A percentile compares a stretch with the other conserved stretches of the same genome.
These are phyloP conservation scores for Enteromius radiatus DNA, from an alignment of 2,797 vertebrate genomes.

Conservation along the genomic window DNA sequence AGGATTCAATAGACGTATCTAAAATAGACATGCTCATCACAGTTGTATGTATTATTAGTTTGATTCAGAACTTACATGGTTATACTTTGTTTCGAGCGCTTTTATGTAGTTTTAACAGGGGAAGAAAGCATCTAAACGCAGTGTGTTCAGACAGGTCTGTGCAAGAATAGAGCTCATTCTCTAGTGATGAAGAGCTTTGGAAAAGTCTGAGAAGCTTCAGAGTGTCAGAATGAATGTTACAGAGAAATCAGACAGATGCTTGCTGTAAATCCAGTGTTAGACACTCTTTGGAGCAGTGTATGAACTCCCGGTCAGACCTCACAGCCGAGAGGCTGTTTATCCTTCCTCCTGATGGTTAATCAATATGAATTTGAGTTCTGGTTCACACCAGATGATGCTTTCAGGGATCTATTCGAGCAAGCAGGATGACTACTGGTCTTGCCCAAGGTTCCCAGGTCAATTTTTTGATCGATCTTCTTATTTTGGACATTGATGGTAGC, in stretches of 20 bases:
- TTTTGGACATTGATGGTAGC: conserved; percentile 5
- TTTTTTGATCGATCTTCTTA: neutral
- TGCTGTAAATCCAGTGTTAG: conserved; percentile 8
- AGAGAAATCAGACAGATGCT: conserved; percentile 11
- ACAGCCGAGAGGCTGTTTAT: conserved; percentile 24
- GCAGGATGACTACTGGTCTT: neutral
- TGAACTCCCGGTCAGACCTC: neutral
- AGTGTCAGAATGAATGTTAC: neutral
- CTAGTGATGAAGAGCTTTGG: conserved; percentile 3
- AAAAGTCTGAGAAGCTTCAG: neutral
- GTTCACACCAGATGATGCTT: conserved; percentile 15
- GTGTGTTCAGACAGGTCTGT: neutral
- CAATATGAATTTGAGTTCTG: conserved; percentile 30
- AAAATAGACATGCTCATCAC: neutral
- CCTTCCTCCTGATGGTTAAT: conserved; percentile 32
- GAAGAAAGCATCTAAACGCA: neutral
- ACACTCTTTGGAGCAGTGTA: conserved; percentile 5
- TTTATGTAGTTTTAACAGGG: neutral
- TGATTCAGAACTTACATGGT: neutral
- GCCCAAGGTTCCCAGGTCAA: neutral
- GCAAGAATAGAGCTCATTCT: conserved; percentile 3
- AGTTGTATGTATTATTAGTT: neutral
- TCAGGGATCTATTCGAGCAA: neutral
- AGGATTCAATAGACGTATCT: neutral
- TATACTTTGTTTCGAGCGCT: neutral